Conservation (phyloP, 2,797 vertebrate genomes). For the Spea hammondii region DNA sequence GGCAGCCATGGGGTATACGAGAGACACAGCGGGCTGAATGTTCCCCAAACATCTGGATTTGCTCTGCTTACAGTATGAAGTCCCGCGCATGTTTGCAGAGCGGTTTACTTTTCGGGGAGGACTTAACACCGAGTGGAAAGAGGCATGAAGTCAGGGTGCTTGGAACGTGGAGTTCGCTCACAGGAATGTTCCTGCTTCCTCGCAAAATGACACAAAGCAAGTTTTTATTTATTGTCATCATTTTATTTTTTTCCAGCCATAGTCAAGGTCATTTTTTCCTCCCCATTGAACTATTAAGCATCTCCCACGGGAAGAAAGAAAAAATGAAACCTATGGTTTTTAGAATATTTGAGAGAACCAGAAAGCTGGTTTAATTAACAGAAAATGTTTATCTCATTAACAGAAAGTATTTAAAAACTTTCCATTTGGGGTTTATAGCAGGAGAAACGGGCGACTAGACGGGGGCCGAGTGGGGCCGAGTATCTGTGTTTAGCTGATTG, state of each 20-base stretch:
- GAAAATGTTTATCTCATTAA: no score
- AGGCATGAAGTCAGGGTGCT: not conserved
- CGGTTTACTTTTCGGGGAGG: constrained; percentile 21
- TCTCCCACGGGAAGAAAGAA: not conserved
- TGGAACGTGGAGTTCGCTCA: not conserved
- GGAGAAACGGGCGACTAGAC: no score
- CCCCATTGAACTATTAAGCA: not conserved
- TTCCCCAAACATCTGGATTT: constrained; percentile 4
- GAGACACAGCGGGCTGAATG: constrained; percentile 20
- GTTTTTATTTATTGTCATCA: not conserved
- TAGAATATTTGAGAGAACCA: not conserved
- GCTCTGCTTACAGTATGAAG: constrained; percentile 9
- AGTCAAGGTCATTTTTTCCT: constrained; percentile 8
- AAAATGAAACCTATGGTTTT: not conserved
- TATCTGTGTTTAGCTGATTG: no score
- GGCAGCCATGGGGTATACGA: constrained; percentile 1
- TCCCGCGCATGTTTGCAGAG: not conserved
- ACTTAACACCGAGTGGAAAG: not conserved
- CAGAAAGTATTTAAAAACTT: no score
- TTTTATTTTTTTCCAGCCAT: not conserved
- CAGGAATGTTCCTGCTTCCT: constrained; percentile 15
- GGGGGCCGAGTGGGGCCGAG: no score
- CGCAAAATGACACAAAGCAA: not conserved
- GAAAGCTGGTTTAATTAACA: no score
- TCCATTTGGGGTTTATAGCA: no score